phyloP scores from a whole-genome alignment of 2,113 vertebrate genomes.

The Etheostoma spectabile region DNA sequence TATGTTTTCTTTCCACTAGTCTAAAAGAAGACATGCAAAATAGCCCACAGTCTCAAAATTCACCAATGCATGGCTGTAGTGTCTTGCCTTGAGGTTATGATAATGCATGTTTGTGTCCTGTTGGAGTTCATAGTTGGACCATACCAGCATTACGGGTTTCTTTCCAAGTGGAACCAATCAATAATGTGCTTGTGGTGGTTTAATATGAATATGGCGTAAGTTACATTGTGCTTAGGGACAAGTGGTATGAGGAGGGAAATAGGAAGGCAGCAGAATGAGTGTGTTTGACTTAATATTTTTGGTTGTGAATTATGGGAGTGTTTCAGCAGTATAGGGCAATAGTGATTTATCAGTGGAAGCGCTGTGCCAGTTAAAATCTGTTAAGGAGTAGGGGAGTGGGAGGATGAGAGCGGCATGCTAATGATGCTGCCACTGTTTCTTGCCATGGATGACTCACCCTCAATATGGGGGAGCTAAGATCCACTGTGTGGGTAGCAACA shows the following conservation, averaged over 20 bases:
- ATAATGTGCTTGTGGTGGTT: neutral
- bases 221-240: conserved; percentile 21
- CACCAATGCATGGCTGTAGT: too few relatives aligned
- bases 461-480: conserved; percentile 77
- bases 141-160: neutral
- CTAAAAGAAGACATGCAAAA: too few relatives aligned
- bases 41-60: too few relatives aligned
- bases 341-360: conserved; percentile 71
- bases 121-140: neutral
- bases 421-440: conserved; percentile 81
- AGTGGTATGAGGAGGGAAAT: conserved; percentile 18
- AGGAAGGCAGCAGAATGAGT: conserved; percentile 32
- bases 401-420: conserved; percentile 82
- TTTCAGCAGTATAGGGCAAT: conserved; percentile 58
- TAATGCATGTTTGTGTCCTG: neutral
- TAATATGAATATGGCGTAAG: conserved; percentile 14
- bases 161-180: conserved; percentile 27
- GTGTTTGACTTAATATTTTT: conserved; percentile 69
- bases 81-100: neutral
- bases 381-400: conserved; percentile 77
- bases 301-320: conserved; percentile 62
- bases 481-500: conserved; percentile 68
- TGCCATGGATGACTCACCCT: conserved; percentile 81
- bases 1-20: too few relatives aligned
- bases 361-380: conserved; percentile 80